Evolutionary conservation across 1,140 invertebrate species (phyloP).

Genomic region (Drosophila paulistorum): DNA sequence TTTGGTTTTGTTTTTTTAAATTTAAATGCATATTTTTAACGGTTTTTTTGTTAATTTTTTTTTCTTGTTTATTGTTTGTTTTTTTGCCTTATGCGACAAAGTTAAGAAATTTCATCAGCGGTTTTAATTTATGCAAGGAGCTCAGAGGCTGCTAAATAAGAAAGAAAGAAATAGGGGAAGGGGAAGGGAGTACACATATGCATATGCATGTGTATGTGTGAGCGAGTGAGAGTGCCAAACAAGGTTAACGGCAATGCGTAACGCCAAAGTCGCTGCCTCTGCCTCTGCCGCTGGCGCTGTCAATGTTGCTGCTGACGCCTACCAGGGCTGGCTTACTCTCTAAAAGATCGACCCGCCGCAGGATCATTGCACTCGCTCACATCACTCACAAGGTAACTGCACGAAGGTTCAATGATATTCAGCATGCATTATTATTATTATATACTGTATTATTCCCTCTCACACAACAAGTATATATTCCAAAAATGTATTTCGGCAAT

Average conservation of each 20-base stretch:
- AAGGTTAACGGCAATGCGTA: slow-evolving; percentile 53
- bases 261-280: not conserved
- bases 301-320: not conserved
- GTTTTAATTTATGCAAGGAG: slow-evolving; percentile 79
- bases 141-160: slow-evolving; percentile 17
- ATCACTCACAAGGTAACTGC: slow-evolving; percentile 67
- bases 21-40: slow-evolving; percentile 69
- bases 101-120: slow-evolving; percentile 76
- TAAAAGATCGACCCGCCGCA: slow-evolving; percentile 18
- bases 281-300: not conserved
- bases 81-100: slow-evolving; percentile 64
- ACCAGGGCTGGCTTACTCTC: slow-evolving; percentile 52
- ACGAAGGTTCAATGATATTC: slow-evolving; percentile 76
- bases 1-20: slow-evolving; percentile 39
- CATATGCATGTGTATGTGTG: not conserved
- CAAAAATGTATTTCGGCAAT: slow-evolving; percentile 11
- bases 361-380: slow-evolving; percentile 59
- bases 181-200: not conserved
- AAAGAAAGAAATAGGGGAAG: not conserved
- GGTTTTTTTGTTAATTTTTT: slow-evolving; percentile 20
- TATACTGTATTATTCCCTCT: slow-evolving; percentile 24
- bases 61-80: slow-evolving; percentile 29
- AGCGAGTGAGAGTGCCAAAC: slow-evolving; percentile 20
- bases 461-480: slow-evolving; percentile 3
- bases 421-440: slow-evolving; percentile 31